phyloP scores from a whole-genome alignment of 2,797 vertebrate genomes.

The Vultur gryphus region DNA sequence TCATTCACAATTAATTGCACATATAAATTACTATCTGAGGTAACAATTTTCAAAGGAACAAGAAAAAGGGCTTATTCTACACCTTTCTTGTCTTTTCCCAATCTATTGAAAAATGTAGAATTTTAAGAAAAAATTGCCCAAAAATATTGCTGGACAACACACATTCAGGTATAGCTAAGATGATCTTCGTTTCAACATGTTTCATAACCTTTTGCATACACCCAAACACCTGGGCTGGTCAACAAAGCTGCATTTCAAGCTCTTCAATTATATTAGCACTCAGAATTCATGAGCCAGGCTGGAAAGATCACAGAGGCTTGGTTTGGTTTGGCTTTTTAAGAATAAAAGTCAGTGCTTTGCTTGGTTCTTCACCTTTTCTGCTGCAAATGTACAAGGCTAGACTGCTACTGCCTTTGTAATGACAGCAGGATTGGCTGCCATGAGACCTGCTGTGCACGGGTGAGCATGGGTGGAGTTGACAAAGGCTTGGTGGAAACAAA shows the following conservation, averaged over 20 bases:
- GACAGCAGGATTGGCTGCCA: not conserved
- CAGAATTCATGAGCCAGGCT: not conserved
- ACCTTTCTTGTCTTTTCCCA: not conserved
- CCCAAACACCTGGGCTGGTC: not conserved
- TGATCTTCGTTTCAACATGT: not conserved
- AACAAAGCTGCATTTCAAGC: not conserved
- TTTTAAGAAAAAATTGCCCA: not conserved
- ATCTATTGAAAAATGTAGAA: not conserved
- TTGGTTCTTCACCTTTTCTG: not conserved
- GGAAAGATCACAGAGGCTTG: not conserved
- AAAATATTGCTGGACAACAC: not conserved
- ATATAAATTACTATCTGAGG: not conserved
- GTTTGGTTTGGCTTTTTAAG: not conserved
- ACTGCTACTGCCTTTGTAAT: not conserved
- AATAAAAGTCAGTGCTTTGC: not conserved
- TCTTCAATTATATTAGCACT: not conserved
- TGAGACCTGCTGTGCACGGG: not conserved
- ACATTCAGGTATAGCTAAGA: rapidly evolving
- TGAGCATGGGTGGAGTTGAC: not conserved
- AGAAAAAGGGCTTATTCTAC: not conserved
- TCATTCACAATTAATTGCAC: not conserved
- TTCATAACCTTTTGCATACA: not conserved
- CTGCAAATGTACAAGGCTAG: not conserved
- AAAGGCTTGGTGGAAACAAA: not conserved
- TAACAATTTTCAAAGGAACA: not conserved